Percentiles rank a stretch among this genome's conserved stretches.
Evolutionary conservation across 2,113 vertebrate species (phyloP).

Genomic region (Marmota flaviventris): DNA sequence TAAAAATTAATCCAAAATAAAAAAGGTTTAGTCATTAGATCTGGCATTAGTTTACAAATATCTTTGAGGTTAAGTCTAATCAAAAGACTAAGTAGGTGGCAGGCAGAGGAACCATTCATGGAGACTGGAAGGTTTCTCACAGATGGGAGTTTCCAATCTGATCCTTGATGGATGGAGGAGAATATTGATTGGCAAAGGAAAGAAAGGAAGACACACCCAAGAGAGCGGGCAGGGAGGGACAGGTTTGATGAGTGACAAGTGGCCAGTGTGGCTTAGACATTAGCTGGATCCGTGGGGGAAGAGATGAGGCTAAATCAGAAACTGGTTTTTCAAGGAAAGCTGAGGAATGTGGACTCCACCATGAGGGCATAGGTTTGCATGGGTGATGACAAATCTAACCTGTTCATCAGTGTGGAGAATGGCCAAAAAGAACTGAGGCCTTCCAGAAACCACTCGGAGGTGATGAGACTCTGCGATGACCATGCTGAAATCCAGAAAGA

Average conservation of each 20-base stretch:
- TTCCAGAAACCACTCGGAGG: not conserved
- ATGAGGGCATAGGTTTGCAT: not conserved
- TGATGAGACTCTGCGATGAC: not conserved
- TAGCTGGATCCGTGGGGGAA: not conserved
- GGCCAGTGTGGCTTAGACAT: not conserved
- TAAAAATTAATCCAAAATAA: not conserved
- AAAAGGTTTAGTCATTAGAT: not conserved
- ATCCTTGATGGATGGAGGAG: not conserved
- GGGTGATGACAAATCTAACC: not conserved
- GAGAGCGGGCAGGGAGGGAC: not conserved
- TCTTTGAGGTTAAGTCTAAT: not conserved
- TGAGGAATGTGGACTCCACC: not conserved
- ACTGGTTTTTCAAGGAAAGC: not conserved
- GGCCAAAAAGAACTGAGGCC: fast-evolving
- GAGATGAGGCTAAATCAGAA: not conserved
- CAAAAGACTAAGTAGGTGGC: not conserved
- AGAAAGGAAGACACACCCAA: not conserved
- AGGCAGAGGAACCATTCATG: not conserved
- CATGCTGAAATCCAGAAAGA: not conserved
- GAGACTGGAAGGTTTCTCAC: not conserved
- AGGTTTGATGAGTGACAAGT: not conserved
- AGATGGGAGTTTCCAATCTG: not conserved
- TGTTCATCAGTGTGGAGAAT: not conserved
- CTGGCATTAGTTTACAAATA: not conserved
- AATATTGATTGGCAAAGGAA: not conserved